Conservation (phyloP, 2,888 invertebrate species). For the Tricholauxania praeusta region DNA sequence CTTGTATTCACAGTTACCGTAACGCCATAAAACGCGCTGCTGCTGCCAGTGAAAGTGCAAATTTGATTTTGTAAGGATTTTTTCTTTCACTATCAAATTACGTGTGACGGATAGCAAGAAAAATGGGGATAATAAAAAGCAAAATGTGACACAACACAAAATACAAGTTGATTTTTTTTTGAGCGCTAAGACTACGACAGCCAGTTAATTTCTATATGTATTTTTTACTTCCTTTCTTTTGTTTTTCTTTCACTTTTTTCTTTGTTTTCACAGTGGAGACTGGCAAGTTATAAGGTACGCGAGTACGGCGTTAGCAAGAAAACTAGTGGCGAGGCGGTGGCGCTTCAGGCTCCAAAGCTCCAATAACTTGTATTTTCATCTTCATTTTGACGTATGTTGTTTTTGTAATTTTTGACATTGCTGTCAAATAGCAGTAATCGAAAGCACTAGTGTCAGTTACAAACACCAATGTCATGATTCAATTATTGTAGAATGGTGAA, state of each 20-base stretch:
- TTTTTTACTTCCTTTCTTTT: too few relatives aligned
- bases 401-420: constrained; percentile 25
- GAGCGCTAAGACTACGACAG: not conserved
- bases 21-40: not conserved
- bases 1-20: not conserved
- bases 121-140: not conserved
- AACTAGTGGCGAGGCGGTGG: not conserved
- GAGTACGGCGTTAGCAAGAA: too few relatives aligned
- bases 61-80: not conserved
- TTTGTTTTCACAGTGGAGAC: too few relatives aligned
- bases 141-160: constrained; percentile 26
- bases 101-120: not conserved
- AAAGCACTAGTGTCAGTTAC: too few relatives aligned
- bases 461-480: too few relatives aligned
- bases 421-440: not conserved
- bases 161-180: constrained; percentile 2
- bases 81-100: constrained; percentile 8
- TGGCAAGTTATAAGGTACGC: too few relatives aligned
- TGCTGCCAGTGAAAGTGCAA: not conserved
- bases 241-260: too few relatives aligned
- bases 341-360: not conserved
- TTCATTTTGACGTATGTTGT: constrained; percentile 6
- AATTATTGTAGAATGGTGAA: too few relatives aligned
- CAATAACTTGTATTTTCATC: constrained; percentile 1
- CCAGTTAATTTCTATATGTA: too few relatives aligned